Evolutionary conservation across 2,888 invertebrate species (phyloP).

Genomic region (Drosophila nr. fundita): DNA sequence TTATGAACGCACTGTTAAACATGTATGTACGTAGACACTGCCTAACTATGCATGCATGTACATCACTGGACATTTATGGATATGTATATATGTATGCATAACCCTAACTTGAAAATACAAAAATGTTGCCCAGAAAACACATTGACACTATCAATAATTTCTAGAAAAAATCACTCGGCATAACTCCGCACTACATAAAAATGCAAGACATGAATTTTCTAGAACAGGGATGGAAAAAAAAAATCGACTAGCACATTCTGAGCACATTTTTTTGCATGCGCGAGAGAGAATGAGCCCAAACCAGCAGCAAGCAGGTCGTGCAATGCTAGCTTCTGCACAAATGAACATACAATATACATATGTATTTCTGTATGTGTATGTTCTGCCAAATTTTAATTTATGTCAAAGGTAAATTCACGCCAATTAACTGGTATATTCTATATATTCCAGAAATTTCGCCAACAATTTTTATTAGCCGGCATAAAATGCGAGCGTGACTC

Average conservation of each 20-base stretch:
- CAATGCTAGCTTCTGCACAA: neutral
- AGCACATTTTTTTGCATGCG: neutral
- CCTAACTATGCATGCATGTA: neutral
- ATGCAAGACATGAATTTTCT: conserved; percentile 2
- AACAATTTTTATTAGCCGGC: conserved; percentile 22
- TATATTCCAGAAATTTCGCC: conserved; percentile 41
- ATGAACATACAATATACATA: neutral
- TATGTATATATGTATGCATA: neutral
- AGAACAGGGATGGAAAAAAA: conserved; percentile 17
- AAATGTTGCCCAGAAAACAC: conserved; percentile 16
- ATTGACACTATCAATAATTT: conserved; percentile 8
- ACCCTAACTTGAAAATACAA: conserved; percentile 18
- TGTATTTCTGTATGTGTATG: neutral
- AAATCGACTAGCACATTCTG: neutral
- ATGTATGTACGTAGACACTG: neutral
- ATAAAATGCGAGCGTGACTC: conserved; percentile 34
- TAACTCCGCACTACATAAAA: neutral
- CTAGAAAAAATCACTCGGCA: conserved; percentile 13
- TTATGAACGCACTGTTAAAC: neutral
- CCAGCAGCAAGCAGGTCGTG: conserved; percentile 30
- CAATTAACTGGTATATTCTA: conserved; percentile 13
- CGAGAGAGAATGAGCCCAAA: conserved; percentile 9
- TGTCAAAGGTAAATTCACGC: neutral
- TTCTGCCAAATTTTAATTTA: neutral
- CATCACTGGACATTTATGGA: neutral